These are phyloP conservation scores for Spea multiplicata DNA, from an alignment of 2,113 vertebrate genomes.

Conservation along the genomic window DNA sequence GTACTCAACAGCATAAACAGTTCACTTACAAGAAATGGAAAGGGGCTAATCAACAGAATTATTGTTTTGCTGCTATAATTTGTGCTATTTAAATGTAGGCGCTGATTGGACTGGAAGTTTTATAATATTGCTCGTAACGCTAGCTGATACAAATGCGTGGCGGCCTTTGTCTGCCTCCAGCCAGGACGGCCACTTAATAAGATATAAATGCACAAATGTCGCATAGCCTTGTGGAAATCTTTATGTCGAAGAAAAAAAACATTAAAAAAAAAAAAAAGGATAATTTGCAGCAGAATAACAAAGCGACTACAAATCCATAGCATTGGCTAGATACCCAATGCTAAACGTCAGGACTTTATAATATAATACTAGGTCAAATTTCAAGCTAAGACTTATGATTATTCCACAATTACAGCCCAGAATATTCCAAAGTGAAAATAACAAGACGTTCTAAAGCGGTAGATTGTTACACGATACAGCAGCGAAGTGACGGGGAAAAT, in stretches of 20 bases:
- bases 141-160: constrained; percentile 68
- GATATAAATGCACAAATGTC: background rate
- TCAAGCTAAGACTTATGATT: too few relatives aligned
- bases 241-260: background rate
- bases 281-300: too few relatives aligned
- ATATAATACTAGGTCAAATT: too few relatives aligned
- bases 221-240: background rate
- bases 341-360: too few relatives aligned
- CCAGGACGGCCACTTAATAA: constrained; percentile 42
- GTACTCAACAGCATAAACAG: constrained; percentile 99
- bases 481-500: too few relatives aligned
- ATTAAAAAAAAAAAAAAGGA: too few relatives aligned
- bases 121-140: constrained; percentile 77
- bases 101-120: constrained; percentile 99
- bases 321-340: too few relatives aligned
- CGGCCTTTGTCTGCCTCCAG: constrained; percentile 58
- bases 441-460: too few relatives aligned
- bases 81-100: constrained; percentile 95
- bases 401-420: too few relatives aligned
- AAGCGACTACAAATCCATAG: too few relatives aligned
- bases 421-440: too few relatives aligned
- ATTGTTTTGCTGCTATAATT: constrained; percentile 99
- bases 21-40: constrained; percentile 99
- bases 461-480: too few relatives aligned
- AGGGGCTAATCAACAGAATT: constrained; percentile 99